Evolutionary conservation across 2,888 invertebrate genomes (phyloP).

Genomic region (Acanthosepion pharaonis): DNA sequence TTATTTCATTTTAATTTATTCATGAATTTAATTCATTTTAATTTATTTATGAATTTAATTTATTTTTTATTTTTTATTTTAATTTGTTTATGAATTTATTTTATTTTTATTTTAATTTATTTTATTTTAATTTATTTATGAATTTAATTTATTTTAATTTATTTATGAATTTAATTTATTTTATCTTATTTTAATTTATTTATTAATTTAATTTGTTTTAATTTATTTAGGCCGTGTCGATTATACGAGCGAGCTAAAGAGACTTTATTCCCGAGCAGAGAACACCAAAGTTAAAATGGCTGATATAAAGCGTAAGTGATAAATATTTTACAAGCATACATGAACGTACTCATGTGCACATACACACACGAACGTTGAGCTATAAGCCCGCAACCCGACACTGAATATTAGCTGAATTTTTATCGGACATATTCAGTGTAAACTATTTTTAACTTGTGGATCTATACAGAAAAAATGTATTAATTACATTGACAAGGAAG

Average conservation of each 20-base stretch:
- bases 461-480: no score
- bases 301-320: background rate
- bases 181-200: background rate
- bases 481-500: no score
- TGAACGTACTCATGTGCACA: background rate
- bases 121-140: background rate
- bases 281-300: background rate
- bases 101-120: background rate
- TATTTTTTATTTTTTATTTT: no score
- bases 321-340: background rate
- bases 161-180: no score
- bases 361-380: background rate
- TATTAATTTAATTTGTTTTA: background rate
- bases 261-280: background rate
- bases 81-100: background rate
- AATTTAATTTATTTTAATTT: no score
- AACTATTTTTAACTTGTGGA: no score
- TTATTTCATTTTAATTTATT: background rate
- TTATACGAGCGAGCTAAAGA: background rate
- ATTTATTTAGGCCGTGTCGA: background rate
- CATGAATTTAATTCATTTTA: no score
- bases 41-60: no score
- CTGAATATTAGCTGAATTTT: no score
- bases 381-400: background rate
- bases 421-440: no score